Evolutionary conservation across 2,888 invertebrate species (phyloP).

Genomic region (Drosophila koepferae): DNA sequence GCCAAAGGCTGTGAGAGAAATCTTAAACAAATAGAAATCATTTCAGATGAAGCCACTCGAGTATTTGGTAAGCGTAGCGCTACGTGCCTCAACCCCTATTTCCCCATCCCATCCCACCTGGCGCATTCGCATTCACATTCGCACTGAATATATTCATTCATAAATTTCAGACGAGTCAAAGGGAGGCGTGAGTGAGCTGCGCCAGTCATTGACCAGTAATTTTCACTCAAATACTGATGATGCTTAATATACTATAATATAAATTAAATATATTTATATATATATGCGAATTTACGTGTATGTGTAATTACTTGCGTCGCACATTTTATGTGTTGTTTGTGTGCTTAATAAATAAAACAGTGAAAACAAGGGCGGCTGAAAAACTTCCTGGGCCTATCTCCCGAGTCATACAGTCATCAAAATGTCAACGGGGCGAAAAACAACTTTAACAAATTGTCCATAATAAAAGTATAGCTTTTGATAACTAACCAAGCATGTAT

Average conservation of each 20-base stretch:
- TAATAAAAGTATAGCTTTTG: constrained; percentile 34
- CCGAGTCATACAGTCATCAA: constrained; percentile 37
- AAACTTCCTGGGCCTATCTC: constrained; percentile 49
- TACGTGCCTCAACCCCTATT: constrained; percentile 16
- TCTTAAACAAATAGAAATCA: neutral
- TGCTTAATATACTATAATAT: neutral
- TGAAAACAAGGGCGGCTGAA: constrained; percentile 15
- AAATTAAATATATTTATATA: constrained; percentile 4
- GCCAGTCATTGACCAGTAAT: constrained; percentile 44
- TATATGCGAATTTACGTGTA: neutral
- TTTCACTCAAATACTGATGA: neutral
- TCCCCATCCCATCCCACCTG: constrained; percentile 11
- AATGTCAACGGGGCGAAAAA: constrained; percentile 42
- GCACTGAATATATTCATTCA: constrained; percentile 43
- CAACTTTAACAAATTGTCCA: constrained; percentile 42
- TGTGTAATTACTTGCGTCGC: constrained; percentile 3
- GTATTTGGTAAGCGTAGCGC: neutral
- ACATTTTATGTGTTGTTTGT: constrained; percentile 16
- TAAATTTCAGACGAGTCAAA: constrained; percentile 22
- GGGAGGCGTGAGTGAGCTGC: neutral
- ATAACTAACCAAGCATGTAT: constrained; percentile 1
- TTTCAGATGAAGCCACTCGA: neutral
- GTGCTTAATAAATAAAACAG: constrained; percentile 20
- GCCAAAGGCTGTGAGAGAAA: neutral
- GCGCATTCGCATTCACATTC: constrained; percentile 7